phyloP scores from a whole-genome alignment of 2,113 vertebrate species.

The Ranitomeya imitator region DNA sequence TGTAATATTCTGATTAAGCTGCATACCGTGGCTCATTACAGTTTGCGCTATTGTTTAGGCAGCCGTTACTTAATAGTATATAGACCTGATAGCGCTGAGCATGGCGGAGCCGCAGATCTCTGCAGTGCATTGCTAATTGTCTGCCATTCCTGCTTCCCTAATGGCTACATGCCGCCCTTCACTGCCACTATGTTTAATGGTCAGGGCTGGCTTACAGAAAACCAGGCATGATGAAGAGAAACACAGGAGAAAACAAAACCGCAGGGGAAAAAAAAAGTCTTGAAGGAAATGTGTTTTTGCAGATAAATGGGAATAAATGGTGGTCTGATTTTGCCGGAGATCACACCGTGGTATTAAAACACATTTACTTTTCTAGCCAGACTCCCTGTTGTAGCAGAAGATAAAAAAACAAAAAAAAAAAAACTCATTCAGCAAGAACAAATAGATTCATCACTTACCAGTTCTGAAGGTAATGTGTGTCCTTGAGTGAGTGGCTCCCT shows the following conservation, averaged over 20 bases:
- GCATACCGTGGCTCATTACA: not conserved
- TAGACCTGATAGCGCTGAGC: conserved; percentile 13
- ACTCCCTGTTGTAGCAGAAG: conserved; percentile 60
- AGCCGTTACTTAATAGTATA: conserved; percentile 22
- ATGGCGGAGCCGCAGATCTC: conserved; percentile 30
- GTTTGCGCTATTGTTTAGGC: not conserved
- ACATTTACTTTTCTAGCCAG: conserved; percentile 61
- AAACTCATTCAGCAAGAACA: conserved; percentile 60
- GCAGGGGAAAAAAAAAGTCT: conserved; percentile 31
- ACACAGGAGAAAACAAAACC: conserved; percentile 59
- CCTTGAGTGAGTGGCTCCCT: conserved; percentile 65
- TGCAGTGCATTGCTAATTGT: conserved; percentile 49
- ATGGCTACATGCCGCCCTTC: conserved; percentile 53
- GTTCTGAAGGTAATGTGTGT: conserved; percentile 67
- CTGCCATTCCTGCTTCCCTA: conserved; percentile 22
- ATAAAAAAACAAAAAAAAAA: conserved; percentile 59
- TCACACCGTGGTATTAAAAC: conserved; percentile 64
- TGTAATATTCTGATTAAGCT: not conserved
- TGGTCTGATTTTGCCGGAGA: conserved; percentile 53
- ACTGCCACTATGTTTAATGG: conserved; percentile 32
- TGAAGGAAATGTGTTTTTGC: conserved; percentile 58
- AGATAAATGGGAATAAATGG: conserved; percentile 59
- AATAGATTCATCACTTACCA: conserved; percentile 62
- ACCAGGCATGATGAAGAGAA: conserved; percentile 41
- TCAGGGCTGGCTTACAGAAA: conserved; percentile 56